phyloP scores from a whole-genome alignment of 2,888 invertebrate species.

The Cryptosula pallasiana region DNA sequence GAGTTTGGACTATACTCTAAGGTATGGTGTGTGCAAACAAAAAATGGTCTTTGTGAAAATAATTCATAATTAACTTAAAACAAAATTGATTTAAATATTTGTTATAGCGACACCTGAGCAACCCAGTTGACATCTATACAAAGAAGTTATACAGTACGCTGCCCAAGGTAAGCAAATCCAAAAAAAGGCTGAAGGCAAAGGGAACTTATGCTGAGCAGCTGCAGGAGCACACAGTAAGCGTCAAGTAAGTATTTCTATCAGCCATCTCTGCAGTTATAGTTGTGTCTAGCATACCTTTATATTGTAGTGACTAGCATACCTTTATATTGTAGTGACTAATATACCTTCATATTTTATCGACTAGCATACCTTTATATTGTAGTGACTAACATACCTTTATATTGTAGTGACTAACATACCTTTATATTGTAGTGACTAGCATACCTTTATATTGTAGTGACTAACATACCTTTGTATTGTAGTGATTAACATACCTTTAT shows the following conservation, averaged over 20 bases:
- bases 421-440: too few relatives aligned
- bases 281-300: neutral
- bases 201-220: slow-evolving; percentile 43
- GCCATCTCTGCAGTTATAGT: neutral
- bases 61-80: too few relatives aligned
- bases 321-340: neutral
- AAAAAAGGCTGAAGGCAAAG: slow-evolving; percentile 34
- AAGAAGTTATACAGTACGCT: slow-evolving; percentile 43
- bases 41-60: too few relatives aligned
- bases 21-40: slow-evolving; percentile 36
- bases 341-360: too few relatives aligned
- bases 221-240: slow-evolving; percentile 43
- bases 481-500: too few relatives aligned
- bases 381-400: too few relatives aligned
- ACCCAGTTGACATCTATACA: slow-evolving; percentile 43
- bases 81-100: too few relatives aligned
- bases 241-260: slow-evolving; percentile 43
- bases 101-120: slow-evolving; percentile 38
- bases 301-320: neutral
- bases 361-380: too few relatives aligned
- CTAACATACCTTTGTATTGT: too few relatives aligned
- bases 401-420: too few relatives aligned
- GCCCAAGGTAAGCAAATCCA: slow-evolving; percentile 42
- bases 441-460: too few relatives aligned
- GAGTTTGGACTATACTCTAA: slow-evolving; percentile 48